A percentile compares a stretch with the other conserved stretches of the same genome.
phyloP scores from a whole-genome alignment of 2,113 vertebrate genomes.

The Sula dactylatra region DNA sequence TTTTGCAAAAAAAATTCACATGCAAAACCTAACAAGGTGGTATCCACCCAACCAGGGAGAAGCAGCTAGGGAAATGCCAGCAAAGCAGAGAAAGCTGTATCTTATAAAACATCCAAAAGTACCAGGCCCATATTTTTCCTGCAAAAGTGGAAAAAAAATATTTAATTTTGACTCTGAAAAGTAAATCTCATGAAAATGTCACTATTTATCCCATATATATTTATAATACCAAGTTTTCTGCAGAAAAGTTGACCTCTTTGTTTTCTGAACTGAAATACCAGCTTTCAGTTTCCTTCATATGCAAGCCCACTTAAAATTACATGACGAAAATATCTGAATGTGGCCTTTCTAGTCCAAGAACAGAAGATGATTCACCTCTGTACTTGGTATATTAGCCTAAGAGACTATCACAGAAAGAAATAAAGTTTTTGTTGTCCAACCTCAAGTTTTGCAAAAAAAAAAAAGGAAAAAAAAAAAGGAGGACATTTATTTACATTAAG shows the following conservation, averaged over 20 bases:
- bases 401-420: neutral
- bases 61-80: neutral
- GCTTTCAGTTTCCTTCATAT: neutral
- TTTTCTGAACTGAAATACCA: neutral
- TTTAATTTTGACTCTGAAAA: neutral
- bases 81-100: neutral
- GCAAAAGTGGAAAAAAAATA: neutral
- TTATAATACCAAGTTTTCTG: neutral
- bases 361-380: neutral
- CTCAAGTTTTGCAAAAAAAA: neutral
- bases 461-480: neutral
- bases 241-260: neutral
- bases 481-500: neutral
- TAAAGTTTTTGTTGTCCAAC: neutral
- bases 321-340: neutral
- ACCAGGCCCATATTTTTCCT: neutral
- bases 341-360: neutral
- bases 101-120: neutral
- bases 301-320: neutral
- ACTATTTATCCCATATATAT: neutral
- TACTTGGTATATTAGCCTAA: neutral
- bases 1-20: neutral
- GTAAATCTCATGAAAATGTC: neutral
- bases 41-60: neutral
- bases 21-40: neutral